Evolutionary conservation across 2,888 invertebrate species (phyloP).

Genomic region (Lochmaea crataegi): DNA sequence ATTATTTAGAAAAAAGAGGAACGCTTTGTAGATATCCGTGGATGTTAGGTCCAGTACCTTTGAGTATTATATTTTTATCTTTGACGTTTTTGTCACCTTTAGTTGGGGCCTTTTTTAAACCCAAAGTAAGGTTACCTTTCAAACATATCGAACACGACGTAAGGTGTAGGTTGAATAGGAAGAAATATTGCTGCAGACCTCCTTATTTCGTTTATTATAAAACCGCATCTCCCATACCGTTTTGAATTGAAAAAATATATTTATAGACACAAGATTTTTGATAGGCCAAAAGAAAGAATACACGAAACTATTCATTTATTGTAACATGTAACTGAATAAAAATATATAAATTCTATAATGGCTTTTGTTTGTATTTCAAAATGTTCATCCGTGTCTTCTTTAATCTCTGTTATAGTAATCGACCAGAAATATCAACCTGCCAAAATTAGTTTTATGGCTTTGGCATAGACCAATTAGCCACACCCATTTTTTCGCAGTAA

Average conservation of each 20-base stretch:
- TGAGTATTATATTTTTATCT: conserved; percentile 7
- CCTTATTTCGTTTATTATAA: conserved; percentile 21
- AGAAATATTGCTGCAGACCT: conserved; percentile 4
- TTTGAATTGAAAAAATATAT: conserved; percentile 2
- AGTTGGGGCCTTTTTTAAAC: conserved; percentile 14
- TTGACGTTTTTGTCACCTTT: conserved; percentile 21
- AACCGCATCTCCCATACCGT: conserved; percentile 23
- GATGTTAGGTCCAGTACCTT: conserved; percentile 1
- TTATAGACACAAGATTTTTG: background rate
- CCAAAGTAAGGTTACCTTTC: conserved; percentile 3
- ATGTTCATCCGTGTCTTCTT: too few species aligned
- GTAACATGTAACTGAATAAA: conserved; percentile 1
- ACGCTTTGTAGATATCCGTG: conserved; percentile 22
- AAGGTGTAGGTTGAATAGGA: conserved; percentile 9
- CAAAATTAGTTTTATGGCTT: too few species aligned
- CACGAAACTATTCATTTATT: background rate
- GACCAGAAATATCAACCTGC: too few species aligned
- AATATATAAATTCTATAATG: conserved; percentile 10
- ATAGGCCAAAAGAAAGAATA: background rate
- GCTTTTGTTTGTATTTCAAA: conserved; percentile 19
- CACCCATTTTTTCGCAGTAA: too few species aligned
- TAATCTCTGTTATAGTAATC: too few species aligned
- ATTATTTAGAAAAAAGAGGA: conserved; percentile 3
- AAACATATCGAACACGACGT: conserved; percentile 19
- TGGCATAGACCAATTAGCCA: too few species aligned